Evolutionary conservation across 2,113 vertebrate genomes (phyloP), one percentile per base, ranked within the genome.

Genomic region (Anguilla japonica): DNA sequence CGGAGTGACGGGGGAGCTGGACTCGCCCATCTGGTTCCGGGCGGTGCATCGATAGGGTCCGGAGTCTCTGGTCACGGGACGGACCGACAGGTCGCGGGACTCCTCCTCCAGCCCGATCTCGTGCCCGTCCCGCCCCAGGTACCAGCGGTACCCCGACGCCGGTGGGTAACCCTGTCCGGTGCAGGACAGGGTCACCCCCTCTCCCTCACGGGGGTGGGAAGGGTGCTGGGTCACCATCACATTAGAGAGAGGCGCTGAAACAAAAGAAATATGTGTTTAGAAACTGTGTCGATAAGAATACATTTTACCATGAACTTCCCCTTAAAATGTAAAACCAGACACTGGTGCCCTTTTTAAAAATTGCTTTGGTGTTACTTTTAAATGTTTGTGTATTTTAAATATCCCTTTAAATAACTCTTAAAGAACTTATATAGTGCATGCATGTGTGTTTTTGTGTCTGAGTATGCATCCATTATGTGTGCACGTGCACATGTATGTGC

Each of bases 11-110:
- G 46, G 3, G 15, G 87, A 88, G 53, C 81, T 60, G 29, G 5
- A 34, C 81, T 86, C 39, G 39, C 84, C 87, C n/a, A 86, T 63
- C n/a, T 83, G 63, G n/a, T 88, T 88, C 6, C 20, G 20, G 34
- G 71, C 84, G 1, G 71, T 40, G 46, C 87, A 88, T 22, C 81
- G 67, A 78, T 67, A 84, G 2, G 29, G 63, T 22, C 84, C 84
- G 13, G 41, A 56, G 41, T 53, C 75, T 39, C 88, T 84, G 75
- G 40, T 63, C 18, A 39, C 41, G 7, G 39, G 41, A 9, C 14
- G 15, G 71, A 88, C 43, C 34, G 14, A 39, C 53, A 88, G 71
- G 15, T 39, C 75, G 46, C 60, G 80, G 20, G 81, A 79, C 18
- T n/a, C 39, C 79, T 67, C 87, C 3, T 40, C 53, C 34, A 83